Evolutionary conservation across 2,113 vertebrate genomes (phyloP).

Genomic region (Bos javanicus): DNA sequence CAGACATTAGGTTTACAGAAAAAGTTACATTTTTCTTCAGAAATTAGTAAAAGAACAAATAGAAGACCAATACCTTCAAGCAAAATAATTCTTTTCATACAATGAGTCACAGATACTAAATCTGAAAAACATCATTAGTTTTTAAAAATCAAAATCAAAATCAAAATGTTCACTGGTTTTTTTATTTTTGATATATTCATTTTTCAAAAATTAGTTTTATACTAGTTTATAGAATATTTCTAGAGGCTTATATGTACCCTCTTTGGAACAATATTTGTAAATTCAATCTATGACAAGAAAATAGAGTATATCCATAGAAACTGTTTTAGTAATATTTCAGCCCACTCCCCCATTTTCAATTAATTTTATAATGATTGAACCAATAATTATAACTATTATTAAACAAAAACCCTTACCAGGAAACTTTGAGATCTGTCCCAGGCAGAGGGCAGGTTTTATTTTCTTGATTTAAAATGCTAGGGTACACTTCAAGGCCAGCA

Average conservation of each 20-base stretch:
- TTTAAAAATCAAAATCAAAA: neutral
- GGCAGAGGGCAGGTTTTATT: slow-evolving; percentile 86
- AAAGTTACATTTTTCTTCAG: neutral
- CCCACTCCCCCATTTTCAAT: neutral
- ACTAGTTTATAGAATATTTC: neutral
- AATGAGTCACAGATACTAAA: neutral
- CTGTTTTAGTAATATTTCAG: neutral
- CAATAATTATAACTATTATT: neutral
- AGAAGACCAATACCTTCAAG: neutral
- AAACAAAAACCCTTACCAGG: slow-evolving; percentile 86
- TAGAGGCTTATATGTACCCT: neutral
- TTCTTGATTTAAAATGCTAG: slow-evolving; percentile 94
- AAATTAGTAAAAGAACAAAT: slow-evolving; percentile 5
- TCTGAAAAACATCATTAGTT: neutral
- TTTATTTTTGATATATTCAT: neutral
- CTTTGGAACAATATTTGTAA: neutral
- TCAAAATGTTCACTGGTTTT: neutral
- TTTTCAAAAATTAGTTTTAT: neutral
- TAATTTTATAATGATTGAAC: neutral
- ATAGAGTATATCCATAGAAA: neutral
- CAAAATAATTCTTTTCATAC: neutral
- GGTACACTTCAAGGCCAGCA: slow-evolving; percentile 91
- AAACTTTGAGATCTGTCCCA: slow-evolving; percentile 81
- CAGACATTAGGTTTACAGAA: neutral
- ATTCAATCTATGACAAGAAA: neutral